Conservation (phyloP, 1,140 invertebrate genomes). For the Sinonovacula constricta region DNA sequence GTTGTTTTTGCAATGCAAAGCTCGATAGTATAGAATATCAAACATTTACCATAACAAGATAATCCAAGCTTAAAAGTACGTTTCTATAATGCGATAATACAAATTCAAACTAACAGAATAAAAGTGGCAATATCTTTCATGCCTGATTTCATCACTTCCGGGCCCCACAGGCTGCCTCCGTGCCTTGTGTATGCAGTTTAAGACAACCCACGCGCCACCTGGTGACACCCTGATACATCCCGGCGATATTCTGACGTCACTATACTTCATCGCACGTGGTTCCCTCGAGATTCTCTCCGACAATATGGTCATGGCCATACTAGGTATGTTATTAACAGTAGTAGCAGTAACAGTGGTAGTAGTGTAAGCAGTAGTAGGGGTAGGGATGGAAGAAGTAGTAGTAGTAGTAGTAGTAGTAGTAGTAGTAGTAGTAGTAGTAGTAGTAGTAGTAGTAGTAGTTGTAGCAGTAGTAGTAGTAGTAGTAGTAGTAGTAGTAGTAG, state of each 20-base stretch:
- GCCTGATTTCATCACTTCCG: no score
- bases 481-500: conserved; percentile 40
- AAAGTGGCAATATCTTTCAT: no score
- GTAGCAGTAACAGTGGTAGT: no score
- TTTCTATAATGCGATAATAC: no score
- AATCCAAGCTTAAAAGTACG: no score
- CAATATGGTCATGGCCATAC: conserved; percentile 71
- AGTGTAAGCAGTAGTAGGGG: no score
- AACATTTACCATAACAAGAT: no score
- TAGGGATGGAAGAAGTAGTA: no score
- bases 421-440: conserved; percentile 40
- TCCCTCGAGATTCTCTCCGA: conserved; percentile 75
- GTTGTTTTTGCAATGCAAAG: no score
- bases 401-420: conserved; percentile 36
- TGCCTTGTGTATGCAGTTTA: conserved; percentile 74
- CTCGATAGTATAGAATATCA: no score
- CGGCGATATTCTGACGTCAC: conserved; percentile 73
- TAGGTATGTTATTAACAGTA: conserved; percentile 16
- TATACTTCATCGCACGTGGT: conserved; percentile 76
- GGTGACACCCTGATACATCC: conserved; percentile 76
- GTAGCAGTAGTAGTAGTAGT: no score
- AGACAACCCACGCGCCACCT: conserved; percentile 76
- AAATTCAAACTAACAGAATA: no score
- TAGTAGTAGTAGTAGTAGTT: conserved; percentile 38
- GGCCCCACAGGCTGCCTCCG: conserved; percentile 71